Percentiles rank a stretch among this genome's conserved stretches.
Conservation (phyloP, 2,797 vertebrate species). For the Acridotheres tristis region DNA sequence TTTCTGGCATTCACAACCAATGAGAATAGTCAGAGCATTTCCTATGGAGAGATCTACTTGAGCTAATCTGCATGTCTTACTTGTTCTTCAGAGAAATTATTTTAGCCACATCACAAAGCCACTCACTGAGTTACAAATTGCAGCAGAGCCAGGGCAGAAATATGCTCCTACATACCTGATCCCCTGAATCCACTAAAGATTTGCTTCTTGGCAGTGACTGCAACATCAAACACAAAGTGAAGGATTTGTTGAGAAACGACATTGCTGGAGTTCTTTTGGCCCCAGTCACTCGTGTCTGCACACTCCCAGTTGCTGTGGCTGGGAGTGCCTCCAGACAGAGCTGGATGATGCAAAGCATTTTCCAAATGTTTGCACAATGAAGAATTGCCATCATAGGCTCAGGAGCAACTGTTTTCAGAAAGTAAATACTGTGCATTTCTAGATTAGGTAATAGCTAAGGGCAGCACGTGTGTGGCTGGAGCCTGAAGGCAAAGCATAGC, state of each 20-base stretch:
- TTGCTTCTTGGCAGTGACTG: background rate
- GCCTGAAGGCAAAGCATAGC: background rate
- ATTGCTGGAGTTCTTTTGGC: constrained; percentile 11
- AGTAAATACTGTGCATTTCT: constrained; percentile 32
- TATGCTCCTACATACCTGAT: background rate
- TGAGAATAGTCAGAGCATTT: background rate
- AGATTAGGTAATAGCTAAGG: background rate
- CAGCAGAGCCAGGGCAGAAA: background rate
- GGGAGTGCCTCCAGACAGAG: constrained; percentile 18
- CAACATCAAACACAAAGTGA: background rate
- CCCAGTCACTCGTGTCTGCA: background rate
- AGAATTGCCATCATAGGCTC: background rate
- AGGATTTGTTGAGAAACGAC: background rate
- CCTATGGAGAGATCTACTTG: background rate
- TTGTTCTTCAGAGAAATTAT: background rate
- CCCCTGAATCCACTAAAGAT: background rate
- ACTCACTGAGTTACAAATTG: background rate
- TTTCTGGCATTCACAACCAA: background rate
- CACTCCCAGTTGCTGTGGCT: constrained; percentile 1
- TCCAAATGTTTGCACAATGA: constrained; percentile 28
- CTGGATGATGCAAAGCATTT: constrained; percentile 1
- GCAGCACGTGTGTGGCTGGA: background rate
- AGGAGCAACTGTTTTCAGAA: constrained; percentile 12
- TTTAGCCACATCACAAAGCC: background rate
- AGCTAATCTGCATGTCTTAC: background rate